phyloP scores from a whole-genome alignment of 2,797 vertebrate genomes.

The Gymnocypris eckloni region DNA sequence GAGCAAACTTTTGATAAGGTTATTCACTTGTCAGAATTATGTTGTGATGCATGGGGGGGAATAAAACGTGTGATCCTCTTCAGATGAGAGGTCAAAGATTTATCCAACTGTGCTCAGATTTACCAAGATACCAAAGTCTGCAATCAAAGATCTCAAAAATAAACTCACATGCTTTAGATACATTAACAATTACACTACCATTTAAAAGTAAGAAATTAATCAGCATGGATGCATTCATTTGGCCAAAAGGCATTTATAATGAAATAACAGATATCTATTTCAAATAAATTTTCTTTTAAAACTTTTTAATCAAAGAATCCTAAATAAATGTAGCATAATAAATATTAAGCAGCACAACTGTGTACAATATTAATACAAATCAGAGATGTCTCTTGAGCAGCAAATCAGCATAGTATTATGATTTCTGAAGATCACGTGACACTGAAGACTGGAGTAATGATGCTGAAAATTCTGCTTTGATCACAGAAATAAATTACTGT shows the following conservation, averaged over 20 bases:
- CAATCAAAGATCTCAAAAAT: neutral
- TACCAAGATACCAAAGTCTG: neutral
- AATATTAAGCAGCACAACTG: neutral
- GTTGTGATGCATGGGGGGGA: too few species aligned
- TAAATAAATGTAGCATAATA: neutral
- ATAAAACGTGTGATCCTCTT: neutral
- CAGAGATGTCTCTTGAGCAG: neutral
- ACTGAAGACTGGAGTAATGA: neutral
- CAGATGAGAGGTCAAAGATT: neutral
- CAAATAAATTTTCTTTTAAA: neutral
- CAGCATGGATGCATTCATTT: neutral
- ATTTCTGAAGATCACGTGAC: neutral
- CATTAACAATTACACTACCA: neutral
- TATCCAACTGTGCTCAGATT: neutral
- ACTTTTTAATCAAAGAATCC: neutral
- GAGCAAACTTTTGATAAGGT: neutral
- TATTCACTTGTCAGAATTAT: neutral
- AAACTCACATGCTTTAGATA: neutral
- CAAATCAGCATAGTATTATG: neutral
- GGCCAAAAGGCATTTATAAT: neutral
- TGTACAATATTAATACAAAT: neutral
- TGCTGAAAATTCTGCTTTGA: neutral
- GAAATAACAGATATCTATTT: neutral
- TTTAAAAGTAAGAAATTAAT: neutral
- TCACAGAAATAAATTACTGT: neutral